A percentile compares a stretch with the other conserved stretches of the same genome.
These are phyloP conservation scores for Entomobrya multifasciata DNA, from an alignment of 2,888 invertebrate species.

Conservation along the genomic window DNA sequence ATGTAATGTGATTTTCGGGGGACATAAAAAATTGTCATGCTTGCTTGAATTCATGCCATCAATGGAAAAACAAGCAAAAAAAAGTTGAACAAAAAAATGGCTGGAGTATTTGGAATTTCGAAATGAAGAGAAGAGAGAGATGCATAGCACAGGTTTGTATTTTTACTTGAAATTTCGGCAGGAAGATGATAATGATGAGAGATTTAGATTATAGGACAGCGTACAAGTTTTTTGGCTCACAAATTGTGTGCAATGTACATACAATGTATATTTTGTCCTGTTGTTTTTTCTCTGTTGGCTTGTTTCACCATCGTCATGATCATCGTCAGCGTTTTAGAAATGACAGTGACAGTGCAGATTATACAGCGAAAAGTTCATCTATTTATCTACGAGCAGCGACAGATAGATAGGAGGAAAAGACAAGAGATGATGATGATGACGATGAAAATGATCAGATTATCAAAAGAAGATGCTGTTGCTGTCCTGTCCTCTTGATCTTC, in stretches of 20 bases:
- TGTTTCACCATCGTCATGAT: neutral
- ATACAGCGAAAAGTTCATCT: neutral
- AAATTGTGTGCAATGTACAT: too few species aligned
- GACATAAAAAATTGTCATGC: conserved; percentile 57
- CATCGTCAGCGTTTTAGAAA: neutral
- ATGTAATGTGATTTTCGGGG: conserved; percentile 4
- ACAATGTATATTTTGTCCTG: neutral
- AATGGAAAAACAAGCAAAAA: conserved; percentile 11
- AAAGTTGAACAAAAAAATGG: neutral
- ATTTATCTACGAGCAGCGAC: too few species aligned
- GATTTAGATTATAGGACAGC: neutral
- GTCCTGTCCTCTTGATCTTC: neutral
- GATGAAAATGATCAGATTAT: neutral
- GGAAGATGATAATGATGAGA: neutral
- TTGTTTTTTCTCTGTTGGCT: neutral
- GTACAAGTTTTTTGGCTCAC: conserved; percentile 11
- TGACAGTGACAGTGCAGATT: conserved; percentile 62
- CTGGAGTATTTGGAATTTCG: conserved; percentile 18
- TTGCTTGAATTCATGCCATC: conserved; percentile 49
- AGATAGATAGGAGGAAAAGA: neutral
- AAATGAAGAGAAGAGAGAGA: neutral
- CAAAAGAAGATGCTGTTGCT: neutral
- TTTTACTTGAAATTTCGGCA: neutral
- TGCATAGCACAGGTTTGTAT: neutral
- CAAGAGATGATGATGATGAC: neutral